These are phyloP conservation scores for Anas flavirostris DNA, from an alignment of 2,797 vertebrate genomes.

Conservation along the genomic window DNA sequence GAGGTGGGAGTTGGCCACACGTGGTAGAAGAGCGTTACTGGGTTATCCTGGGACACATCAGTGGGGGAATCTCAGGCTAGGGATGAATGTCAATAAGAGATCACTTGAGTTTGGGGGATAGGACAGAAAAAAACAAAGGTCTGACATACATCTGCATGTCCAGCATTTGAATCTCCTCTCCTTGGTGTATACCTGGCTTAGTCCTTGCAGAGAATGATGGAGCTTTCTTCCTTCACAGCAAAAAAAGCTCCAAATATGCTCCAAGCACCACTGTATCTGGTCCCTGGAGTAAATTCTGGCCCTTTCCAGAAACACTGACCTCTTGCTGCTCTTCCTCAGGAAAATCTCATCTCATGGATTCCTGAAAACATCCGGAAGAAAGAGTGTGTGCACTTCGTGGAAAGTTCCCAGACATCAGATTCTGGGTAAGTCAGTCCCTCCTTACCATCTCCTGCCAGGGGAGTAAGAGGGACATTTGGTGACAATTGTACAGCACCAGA, in stretches of 20 bases:
- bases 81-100: background rate
- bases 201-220: accelerated
- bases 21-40: accelerated
- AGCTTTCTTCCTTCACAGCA: background rate
- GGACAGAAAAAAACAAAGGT: background rate
- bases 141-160: background rate
- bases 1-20: accelerated
- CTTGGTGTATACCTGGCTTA: background rate
- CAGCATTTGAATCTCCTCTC: background rate
- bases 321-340: conserved; percentile 40
- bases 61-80: background rate
- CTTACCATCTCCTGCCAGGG: background rate
- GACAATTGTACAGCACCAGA: background rate
- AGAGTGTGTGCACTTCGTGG: conserved; percentile 86
- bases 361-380: conserved; percentile 87
- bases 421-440: conserved; percentile 67
- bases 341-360: conserved; percentile 84
- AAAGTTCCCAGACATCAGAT: conserved; percentile 73
- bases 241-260: background rate
- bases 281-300: background rate
- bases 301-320: background rate
- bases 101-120: background rate
- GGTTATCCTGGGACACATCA: background rate
- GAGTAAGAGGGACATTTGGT: background rate
- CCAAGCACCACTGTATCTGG: background rate